A percentile compares a stretch with the other conserved stretches of the same genome.
These are phyloP conservation scores for Rambutsinella grinnellia DNA, from an alignment of 2,888 invertebrate genomes.

Conservation along the genomic window DNA sequence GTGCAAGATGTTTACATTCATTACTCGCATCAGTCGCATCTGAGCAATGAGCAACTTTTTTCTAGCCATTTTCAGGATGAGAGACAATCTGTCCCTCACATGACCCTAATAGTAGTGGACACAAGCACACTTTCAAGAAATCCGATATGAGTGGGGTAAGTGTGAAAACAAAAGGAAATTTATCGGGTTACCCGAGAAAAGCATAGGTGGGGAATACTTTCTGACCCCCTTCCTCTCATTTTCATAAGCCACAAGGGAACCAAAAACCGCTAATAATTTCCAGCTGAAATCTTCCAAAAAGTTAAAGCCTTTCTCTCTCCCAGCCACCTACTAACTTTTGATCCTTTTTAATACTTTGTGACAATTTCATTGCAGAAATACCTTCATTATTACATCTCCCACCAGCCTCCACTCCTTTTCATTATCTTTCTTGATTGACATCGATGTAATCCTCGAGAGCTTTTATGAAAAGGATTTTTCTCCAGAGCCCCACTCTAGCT, in stretches of 20 bases:
- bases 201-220: no score
- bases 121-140: slow-evolving; percentile 44
- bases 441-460: slow-evolving; percentile 32
- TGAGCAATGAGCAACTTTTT: slow-evolving; percentile 25
- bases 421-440: slow-evolving; percentile 38
- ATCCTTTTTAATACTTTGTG: slow-evolving; percentile 47
- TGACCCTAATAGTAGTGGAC: slow-evolving; percentile 40
- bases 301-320: no score
- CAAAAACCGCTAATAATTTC: no score
- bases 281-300: no score
- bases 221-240: no score
- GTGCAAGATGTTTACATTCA: slow-evolving; percentile 43
- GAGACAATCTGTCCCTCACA: slow-evolving; percentile 50
- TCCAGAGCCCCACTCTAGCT: neutral
- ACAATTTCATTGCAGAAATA: slow-evolving; percentile 33
- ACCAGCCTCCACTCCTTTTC: slow-evolving; percentile 5
- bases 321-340: no score
- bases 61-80: neutral
- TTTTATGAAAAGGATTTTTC: neutral
- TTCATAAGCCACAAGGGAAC: no score
- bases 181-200: slow-evolving; percentile 45
- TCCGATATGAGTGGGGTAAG: slow-evolving; percentile 54
- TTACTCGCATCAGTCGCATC: neutral
- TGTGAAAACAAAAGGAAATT: slow-evolving; percentile 36
- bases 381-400: slow-evolving; percentile 32